Evolutionary conservation across 2,113 vertebrate species (phyloP), one percentile per base, ranked within the genome.

Genomic region (Conger conger): DNA sequence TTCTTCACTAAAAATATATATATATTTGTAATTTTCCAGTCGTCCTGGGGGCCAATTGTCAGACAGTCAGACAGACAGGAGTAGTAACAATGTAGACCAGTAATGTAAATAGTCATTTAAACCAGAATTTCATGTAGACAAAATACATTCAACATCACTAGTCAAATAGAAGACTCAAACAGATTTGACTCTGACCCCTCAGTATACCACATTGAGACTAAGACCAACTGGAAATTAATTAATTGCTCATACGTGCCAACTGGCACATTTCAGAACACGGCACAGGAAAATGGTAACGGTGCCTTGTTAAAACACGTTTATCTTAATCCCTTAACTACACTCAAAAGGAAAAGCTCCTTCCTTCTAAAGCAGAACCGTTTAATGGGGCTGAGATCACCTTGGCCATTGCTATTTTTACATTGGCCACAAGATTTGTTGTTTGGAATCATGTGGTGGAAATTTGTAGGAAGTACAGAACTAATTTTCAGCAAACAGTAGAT

Each of bases 321-420:
- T 94, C 93, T 91, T 94, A 93, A 94, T 94, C 93, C 92, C 93
- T 93, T 93, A 93, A 94, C 94, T 92, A 94, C 90, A 93, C 92
- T 93, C 91, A 80, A 89, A 92, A 88, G 91, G 92, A 90, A 93
- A 93, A 94, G 93, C 94, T n/a, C 93, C 92, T 95, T 95, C 94
- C 94, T 94, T 94, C 93, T 92, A 95, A 90, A 73, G 80, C 86
- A 87, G 76, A 79, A 54, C 68, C 18, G 76, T 82, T 88, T 90
- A 91, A 90, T 83, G 57, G 79, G 60, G 57, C 20, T 45, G 35
- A 54, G 82, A 83, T 38, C 77, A 53, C 77, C 37, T 60, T 81
- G 36, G 38, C 38, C 40, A 68, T 76, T 50, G 76, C 11, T 81
- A 33, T 54, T 57, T 33, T 42, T 42, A 1, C 27, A 54, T 40